These are phyloP conservation scores for Hystrix cristata DNA, from an alignment of 2,113 vertebrate species.

Conservation along the genomic window DNA sequence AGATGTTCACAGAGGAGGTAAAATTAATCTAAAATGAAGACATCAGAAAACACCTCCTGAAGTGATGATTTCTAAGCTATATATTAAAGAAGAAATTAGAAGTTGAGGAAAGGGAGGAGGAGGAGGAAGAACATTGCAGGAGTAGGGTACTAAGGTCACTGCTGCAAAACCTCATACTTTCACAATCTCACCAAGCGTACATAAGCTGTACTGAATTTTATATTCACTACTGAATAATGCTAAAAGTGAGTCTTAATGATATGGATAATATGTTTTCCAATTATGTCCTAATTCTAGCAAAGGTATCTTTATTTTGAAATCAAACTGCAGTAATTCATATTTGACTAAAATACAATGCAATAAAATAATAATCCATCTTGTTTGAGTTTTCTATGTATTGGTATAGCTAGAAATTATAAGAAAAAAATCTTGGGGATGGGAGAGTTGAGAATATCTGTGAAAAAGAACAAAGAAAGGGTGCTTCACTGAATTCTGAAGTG, in stretches of 20 bases:
- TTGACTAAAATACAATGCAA: constrained; percentile 18
- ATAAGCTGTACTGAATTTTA: not conserved
- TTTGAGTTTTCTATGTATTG: not conserved
- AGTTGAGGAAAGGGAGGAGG: not conserved
- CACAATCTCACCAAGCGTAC: not conserved
- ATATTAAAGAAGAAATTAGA: constrained; percentile 34
- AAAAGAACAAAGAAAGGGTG: constrained; percentile 16
- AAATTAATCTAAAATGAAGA: constrained; percentile 10
- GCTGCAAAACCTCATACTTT: not conserved
- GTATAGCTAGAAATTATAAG: not conserved
- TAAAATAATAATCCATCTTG: not conserved
- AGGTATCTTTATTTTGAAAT: constrained; percentile 38
- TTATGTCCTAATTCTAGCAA: not conserved
- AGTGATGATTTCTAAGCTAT: not conserved
- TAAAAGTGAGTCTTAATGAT: constrained; percentile 14
- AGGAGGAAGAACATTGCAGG: not conserved
- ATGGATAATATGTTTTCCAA: not conserved
- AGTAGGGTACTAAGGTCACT: not conserved
- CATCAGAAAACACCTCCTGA: not conserved
- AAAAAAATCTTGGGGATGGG: not conserved
- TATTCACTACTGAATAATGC: constrained; percentile 1
- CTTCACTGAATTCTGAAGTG: not conserved
- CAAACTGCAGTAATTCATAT: not conserved
- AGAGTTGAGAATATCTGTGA: not conserved
- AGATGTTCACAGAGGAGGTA: not conserved